Evolutionary conservation across 2,113 vertebrate species (phyloP).

Genomic region (Nanorana parkeri): DNA sequence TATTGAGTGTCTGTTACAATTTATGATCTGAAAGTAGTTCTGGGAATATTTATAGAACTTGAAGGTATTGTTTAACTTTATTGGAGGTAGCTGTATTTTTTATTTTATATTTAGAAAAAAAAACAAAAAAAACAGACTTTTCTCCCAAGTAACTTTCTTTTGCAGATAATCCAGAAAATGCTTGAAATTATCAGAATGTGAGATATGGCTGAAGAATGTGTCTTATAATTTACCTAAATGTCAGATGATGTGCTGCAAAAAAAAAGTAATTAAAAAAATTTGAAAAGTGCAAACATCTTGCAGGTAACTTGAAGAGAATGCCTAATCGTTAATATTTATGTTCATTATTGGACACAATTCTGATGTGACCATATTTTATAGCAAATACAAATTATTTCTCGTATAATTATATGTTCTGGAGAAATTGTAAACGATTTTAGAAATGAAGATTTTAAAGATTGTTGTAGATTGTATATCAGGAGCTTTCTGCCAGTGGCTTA

Average conservation of each 20-base stretch:
- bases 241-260: not conserved
- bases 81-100: not conserved
- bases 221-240: constrained; percentile 24
- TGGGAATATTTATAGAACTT: too few relatives aligned
- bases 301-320: not conserved
- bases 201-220: not conserved
- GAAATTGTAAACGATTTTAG: too few relatives aligned
- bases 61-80: too few relatives aligned
- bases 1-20: too few relatives aligned
- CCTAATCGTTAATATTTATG: not conserved
- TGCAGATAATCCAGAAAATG: not conserved
- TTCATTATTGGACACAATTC: not conserved
- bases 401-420: too few relatives aligned
- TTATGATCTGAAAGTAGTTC: too few relatives aligned
- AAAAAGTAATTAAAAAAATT: not conserved
- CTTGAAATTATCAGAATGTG: constrained; percentile 11
- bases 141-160: not conserved
- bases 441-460: too few relatives aligned
- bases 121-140: constrained; percentile 8
- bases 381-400: too few relatives aligned
- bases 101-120: not conserved
- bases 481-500: too few relatives aligned
- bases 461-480: too few relatives aligned
- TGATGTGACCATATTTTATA: not conserved
- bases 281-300: not conserved